Conservation (phyloP, 2,113 vertebrate species). For the Diadophis punctatus region DNA sequence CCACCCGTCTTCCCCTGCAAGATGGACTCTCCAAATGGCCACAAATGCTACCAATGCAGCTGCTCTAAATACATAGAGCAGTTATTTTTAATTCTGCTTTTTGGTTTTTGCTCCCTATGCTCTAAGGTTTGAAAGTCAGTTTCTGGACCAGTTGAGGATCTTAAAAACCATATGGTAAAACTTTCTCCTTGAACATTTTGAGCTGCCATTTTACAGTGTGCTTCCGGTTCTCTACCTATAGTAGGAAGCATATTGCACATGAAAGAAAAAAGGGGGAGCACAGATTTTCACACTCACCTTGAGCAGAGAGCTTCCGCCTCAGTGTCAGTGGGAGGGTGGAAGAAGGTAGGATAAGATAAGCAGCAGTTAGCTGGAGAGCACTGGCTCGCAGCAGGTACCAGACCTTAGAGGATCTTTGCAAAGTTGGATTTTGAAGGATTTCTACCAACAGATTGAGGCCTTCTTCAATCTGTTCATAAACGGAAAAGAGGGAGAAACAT, state of each 20-base stretch:
- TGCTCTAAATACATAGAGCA: background rate
- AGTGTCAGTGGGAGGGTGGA: conserved; percentile 60
- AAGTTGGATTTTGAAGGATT: conserved; percentile 73
- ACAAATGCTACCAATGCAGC: background rate
- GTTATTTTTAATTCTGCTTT: background rate
- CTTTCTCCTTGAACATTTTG: background rate
- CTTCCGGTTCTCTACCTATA: background rate
- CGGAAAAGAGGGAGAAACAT: background rate
- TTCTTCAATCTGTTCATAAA: conserved; percentile 65
- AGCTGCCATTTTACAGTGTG: background rate
- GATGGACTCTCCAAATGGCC: background rate
- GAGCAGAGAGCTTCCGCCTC: conserved; percentile 62
- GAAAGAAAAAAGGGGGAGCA: background rate
- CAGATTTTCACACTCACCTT: conserved; percentile 63
- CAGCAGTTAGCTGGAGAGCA: conserved; percentile 72
- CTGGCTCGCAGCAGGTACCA: conserved; percentile 86
- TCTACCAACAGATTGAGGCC: conserved; percentile 73
- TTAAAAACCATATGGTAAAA: background rate
- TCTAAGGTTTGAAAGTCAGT: background rate
- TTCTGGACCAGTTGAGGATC: background rate
- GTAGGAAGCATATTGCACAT: background rate
- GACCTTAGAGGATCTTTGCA: conserved; percentile 74
- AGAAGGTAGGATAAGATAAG: conserved; percentile 76
- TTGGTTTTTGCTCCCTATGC: background rate
- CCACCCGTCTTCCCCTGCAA: too few relatives aligned